phyloP scores from a whole-genome alignment of 2,113 vertebrate species.

The Seriola aureovittata region DNA sequence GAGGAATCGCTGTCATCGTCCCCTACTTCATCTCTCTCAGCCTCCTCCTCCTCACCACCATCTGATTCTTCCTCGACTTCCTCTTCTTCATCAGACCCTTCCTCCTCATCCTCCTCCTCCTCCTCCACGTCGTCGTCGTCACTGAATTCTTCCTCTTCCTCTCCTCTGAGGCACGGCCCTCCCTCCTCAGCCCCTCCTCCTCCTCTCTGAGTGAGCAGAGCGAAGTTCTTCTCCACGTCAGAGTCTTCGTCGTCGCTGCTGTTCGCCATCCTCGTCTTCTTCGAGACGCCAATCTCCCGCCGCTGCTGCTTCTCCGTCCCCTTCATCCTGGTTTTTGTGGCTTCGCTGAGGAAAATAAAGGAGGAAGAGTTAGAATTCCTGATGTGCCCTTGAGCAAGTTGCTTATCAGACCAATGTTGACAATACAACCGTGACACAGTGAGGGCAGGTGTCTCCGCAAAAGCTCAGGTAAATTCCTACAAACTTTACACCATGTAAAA shows the following conservation, averaged over 20 bases:
- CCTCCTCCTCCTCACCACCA: neutral
- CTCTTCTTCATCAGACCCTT: neutral
- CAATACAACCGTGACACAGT: no score
- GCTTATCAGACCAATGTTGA: no score
- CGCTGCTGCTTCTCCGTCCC: slow-evolving; percentile 3
- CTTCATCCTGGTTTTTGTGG: slow-evolving; percentile 25
- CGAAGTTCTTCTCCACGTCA: slow-evolving; percentile 62
- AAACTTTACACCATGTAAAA: no score
- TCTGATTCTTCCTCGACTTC: neutral
- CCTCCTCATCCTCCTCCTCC: neutral
- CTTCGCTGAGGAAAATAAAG: neutral
- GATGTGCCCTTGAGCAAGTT: no score
- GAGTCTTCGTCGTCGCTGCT: slow-evolving; percentile 50
- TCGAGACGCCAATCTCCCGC: accelerated
- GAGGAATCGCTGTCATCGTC: neutral
- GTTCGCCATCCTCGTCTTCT: neutral
- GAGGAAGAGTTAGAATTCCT: no score
- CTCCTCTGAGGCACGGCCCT: neutral
- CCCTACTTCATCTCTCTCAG: neutral
- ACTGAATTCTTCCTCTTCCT: slow-evolving; percentile 19
- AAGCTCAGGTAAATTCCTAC: no score
- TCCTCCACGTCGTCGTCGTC: neutral
- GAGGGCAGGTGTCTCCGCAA: no score
- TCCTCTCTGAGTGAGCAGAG: slow-evolving; percentile 46
- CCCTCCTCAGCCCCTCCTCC: slow-evolving; percentile 3